Percentiles rank a stretch among this genome's conserved stretches.
phyloP scores from a whole-genome alignment of 2,113 vertebrate species.

The Gnathonemus longibarbis region DNA sequence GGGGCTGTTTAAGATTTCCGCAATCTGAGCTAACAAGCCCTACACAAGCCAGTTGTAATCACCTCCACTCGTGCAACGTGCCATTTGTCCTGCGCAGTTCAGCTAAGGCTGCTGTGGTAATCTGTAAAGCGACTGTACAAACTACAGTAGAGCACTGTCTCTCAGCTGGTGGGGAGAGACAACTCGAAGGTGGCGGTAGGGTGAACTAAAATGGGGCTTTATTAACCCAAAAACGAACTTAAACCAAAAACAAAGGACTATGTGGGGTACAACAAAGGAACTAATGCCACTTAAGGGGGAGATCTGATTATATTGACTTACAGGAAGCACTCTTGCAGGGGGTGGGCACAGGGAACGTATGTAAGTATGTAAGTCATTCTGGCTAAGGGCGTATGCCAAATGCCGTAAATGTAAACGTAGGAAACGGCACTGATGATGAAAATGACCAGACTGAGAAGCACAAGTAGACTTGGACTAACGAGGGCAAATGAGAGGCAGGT shows the following conservation, averaged over 20 bases:
- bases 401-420: too few species aligned
- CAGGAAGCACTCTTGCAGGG: background rate
- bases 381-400: too few species aligned
- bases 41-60: constrained; percentile 26
- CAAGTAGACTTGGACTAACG: background rate
- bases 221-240: background rate
- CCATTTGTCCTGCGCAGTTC: background rate
- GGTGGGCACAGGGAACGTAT: background rate
- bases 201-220: background rate
- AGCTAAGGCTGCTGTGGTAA: background rate
- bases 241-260: background rate
- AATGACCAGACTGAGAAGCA: background rate
- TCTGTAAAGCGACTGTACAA: background rate
- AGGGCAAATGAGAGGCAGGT: background rate
- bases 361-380: too few species aligned
- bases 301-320: background rate
- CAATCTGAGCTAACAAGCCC: constrained; percentile 40
- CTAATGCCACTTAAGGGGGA: background rate
- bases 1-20: constrained; percentile 26
- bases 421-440: background rate
- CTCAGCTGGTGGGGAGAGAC: background rate
- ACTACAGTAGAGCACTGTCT: background rate
- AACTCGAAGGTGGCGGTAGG: background rate
- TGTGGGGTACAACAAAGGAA: background rate
- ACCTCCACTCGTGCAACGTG: background rate